Percentiles rank a stretch among this genome's conserved stretches.
Evolutionary conservation across 2,113 vertebrate species (phyloP).

Genomic region (Natator depressus): DNA sequence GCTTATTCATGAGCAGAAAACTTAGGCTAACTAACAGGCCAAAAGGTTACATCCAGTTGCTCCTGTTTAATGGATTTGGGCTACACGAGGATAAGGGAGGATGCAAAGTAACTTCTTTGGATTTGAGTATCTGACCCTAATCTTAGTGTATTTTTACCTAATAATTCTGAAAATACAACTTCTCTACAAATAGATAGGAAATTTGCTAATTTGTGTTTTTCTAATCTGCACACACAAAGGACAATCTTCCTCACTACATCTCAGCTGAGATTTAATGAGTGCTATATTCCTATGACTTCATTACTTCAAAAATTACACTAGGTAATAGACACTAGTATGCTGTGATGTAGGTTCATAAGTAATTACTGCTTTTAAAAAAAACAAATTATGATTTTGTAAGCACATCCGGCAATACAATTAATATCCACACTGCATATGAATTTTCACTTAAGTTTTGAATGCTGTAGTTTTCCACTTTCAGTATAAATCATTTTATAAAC

Average conservation of each 20-base stretch:
- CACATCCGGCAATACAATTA: neutral
- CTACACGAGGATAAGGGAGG: neutral
- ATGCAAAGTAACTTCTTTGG: neutral
- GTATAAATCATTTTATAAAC: neutral
- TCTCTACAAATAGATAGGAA: neutral
- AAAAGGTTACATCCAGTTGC: neutral
- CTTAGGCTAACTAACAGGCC: neutral
- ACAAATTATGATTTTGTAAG: neutral
- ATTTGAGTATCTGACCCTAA: neutral
- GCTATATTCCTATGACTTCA: neutral
- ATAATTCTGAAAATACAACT: neutral
- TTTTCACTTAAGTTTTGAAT: neutral
- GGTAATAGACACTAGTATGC: neutral
- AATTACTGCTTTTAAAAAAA: neutral
- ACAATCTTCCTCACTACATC: neutral
- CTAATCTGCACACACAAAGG: neutral
- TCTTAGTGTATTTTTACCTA: neutral
- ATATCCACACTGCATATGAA: neutral
- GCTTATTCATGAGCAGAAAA: neutral
- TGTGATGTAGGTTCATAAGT: neutral
- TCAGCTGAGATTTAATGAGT: neutral
- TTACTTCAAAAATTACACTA: neutral
- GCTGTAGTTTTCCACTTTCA: neutral
- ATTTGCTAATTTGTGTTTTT: neutral
- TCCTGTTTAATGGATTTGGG: neutral